These are phyloP conservation scores for Saccostrea echinata DNA, from an alignment of 1,140 invertebrate genomes.

Conservation along the genomic window DNA sequence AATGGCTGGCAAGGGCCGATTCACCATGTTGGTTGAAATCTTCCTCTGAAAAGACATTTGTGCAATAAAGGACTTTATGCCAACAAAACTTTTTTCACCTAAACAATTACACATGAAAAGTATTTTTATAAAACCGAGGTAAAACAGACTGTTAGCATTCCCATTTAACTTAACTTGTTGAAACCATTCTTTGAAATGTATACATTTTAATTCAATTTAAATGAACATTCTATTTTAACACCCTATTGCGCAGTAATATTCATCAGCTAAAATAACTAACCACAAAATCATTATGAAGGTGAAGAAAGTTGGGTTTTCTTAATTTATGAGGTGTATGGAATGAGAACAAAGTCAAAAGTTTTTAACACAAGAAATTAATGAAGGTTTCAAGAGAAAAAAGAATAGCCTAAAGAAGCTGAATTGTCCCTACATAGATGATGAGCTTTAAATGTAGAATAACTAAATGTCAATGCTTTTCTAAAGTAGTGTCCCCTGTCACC, in stretches of 20 bases:
- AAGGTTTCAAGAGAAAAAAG: not conserved
- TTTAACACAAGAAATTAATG: not conserved
- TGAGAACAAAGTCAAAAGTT: not conserved
- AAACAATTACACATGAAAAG: not conserved
- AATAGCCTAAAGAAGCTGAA: not conserved
- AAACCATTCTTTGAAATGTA: no score
- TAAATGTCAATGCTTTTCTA: not conserved
- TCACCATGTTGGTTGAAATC: conserved; percentile 63
- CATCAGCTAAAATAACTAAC: not conserved
- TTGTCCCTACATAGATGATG: not conserved
- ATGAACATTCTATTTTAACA: not conserved
- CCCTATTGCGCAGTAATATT: not conserved
- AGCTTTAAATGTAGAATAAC: not conserved
- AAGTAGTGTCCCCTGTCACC: not conserved
- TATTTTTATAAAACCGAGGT: not conserved
- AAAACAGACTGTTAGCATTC: not conserved
- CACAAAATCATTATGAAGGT: not conserved
- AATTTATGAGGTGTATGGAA: not conserved
- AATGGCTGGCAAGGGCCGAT: conserved; percentile 69
- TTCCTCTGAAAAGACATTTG: conserved; percentile 47
- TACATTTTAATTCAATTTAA: not conserved
- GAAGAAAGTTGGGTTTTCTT: not conserved
- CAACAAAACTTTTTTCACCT: not conserved
- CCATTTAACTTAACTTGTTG: not conserved
- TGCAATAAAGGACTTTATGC: not conserved